Evolutionary conservation across 1,140 invertebrate genomes (phyloP), one percentile per base, ranked within the genome.

Genomic region (Apis cerana): DNA sequence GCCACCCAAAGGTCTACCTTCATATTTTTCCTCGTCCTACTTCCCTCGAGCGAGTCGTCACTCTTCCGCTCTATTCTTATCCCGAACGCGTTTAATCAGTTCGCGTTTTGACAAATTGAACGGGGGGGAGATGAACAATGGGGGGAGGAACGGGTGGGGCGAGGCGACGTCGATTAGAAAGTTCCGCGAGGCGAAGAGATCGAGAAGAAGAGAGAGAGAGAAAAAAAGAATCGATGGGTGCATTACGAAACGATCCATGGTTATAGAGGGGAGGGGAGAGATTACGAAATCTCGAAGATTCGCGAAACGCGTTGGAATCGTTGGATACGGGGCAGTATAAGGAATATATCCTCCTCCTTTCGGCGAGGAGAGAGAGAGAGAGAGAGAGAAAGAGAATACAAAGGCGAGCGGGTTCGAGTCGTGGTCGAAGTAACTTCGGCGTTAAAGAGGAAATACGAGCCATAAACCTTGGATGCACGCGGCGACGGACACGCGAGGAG

Each of bases 401-500:
- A 82, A 85, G 85, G 83, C 76, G 76, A 80, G 74, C 82, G 15
- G 82, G 75, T 87, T 87, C 85, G 33, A 75, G 43, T 54, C 65
- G 43, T 52, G 59, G 78, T 65, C 48, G 75, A 56, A 75, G 78
- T 54, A 78, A 68, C 84, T 64, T 82, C 78, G 81, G 78, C 79
- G 87, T 89, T 89, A 89, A 89, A 89, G 85, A 86, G 78, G 71
- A 89, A 86, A 89, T 89, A 89, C 81, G 87, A 86, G 75, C 85
- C 71, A 89, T 89, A 89, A 89, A 89, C 74, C 85, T 85, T 84
- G 67, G 75, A 89, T 89, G 84, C 75, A 83, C 52, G 69, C 62
- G 64, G 13, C 48, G 33, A 33, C 33, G 33, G 33, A 33, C 33
- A 33, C 33, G 33, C 33, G 54, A 50, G 43, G 12, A 50, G 27